Percentiles rank a stretch among this genome's conserved stretches.
Conservation (phyloP, 2,797 vertebrate genomes). For the Eulemur mongoz region DNA sequence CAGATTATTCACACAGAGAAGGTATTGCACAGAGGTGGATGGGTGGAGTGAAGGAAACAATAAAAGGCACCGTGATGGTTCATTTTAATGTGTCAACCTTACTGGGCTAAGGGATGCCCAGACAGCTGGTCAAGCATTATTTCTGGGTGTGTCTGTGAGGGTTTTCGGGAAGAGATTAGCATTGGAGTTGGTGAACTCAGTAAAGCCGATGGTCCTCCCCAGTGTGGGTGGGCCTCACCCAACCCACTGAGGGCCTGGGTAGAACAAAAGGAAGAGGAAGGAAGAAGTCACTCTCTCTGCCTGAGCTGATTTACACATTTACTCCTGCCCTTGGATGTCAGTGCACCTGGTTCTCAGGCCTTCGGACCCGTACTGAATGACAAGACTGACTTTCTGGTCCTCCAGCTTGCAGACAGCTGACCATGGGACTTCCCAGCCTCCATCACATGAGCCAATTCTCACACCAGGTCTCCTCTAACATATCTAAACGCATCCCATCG, state of each 20-base stretch:
- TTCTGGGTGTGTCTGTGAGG: background rate
- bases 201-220: background rate
- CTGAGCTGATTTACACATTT: too few species aligned
- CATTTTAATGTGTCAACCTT: background rate
- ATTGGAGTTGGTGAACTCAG: background rate
- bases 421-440: background rate
- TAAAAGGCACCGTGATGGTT: fast-evolving
- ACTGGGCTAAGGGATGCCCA: background rate
- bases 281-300: background rate
- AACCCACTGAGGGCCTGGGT: background rate
- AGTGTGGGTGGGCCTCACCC: background rate
- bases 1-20: background rate
- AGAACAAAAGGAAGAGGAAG: background rate
- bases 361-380: background rate
- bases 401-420: background rate
- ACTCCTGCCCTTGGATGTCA: background rate
- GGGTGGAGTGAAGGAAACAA: background rate
- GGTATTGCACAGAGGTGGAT: background rate
- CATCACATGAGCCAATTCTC: background rate
- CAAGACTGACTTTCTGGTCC: background rate
- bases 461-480: background rate
- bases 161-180: background rate
- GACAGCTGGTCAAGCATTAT: background rate
- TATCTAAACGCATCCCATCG: background rate
- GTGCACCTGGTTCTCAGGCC: background rate